Conservation (phyloP, 2,113 vertebrate species). For the Alligator mississippiensis region DNA sequence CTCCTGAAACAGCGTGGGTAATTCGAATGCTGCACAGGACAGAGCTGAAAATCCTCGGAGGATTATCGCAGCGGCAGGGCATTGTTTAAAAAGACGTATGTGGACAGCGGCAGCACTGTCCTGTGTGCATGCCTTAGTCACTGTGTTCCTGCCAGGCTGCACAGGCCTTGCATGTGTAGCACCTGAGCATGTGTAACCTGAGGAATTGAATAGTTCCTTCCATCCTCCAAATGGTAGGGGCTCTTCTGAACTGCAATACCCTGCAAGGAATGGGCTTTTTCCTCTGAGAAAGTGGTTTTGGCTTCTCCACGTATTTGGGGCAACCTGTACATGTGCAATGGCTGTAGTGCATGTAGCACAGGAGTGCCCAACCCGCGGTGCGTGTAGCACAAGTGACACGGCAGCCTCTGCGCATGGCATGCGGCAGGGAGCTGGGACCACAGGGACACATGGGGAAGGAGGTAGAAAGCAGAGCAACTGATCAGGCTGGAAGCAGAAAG, state of each 20-base stretch:
- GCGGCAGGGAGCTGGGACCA: no score
- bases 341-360: no score
- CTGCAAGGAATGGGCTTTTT: background rate
- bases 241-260: background rate
- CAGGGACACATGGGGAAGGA: no score
- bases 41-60: conserved; percentile 59
- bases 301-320: background rate
- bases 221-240: background rate
- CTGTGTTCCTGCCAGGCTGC: background rate
- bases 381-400: no score
- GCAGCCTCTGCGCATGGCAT: no score
- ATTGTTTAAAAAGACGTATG: conserved; percentile 48
- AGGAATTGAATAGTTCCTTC: background rate
- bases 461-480: no score
- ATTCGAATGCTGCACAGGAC: conserved; percentile 51
- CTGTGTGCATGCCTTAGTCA: background rate
- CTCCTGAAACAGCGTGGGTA: conserved; percentile 29
- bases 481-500: no score
- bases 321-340: no score
- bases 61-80: conserved; percentile 48
- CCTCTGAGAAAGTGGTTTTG: background rate
- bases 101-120: background rate
- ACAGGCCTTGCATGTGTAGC: background rate
- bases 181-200: background rate
- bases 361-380: no score